Evolutionary conservation across 2,113 vertebrate species (phyloP), one percentile per base, ranked within the genome.

Genomic region (Syngnathus floridae): DNA sequence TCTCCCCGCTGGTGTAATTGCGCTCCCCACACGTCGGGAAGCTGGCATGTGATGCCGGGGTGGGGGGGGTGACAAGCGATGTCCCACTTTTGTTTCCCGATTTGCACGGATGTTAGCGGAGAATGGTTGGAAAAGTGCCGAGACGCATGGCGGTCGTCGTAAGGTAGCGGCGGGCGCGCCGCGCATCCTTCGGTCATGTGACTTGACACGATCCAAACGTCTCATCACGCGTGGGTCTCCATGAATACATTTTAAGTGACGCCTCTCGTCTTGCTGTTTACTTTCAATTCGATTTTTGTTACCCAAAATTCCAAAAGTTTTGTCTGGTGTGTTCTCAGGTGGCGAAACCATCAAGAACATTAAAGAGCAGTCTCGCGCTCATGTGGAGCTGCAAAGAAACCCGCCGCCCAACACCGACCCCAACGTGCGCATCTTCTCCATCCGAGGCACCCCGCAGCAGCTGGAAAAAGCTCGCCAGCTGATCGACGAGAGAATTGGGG

Each of bases 301-400:
- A 3, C 26, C 2, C 26, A 2, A 31, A 31, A 31, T 31, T 31
- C 26, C 26, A 31, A 3, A 31, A 31, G 26, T 31, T 31, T 13
- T 13, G n/a, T 7, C 14, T 37, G 8, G n/a, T 45, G 6, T 3
- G 54, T 26, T 67, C 72, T 7, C 84, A 98, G 96, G 97, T 71
- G 97, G 97, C 2, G 97, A 99, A 86, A 98, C 93, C 84, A 98
- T 99, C 88, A 99, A 98, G 82, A 97, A 92, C 90, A 99, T 99
- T 84, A 98, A 98, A 73, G 95, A 98, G 88, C 96, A 98, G 82
- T 98, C 97, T 0, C 95, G 96, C n/a, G 95, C 96, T 0, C 95
- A 98, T 0, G 95, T 98, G 85, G 97, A 98, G 90, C 93, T 98
- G 0, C 95, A 98, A 91, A 92, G 96, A 74, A 98, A 97, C 77